Evolutionary conservation across 2,113 vertebrate genomes (phyloP).

Genomic region (Jaculus jaculus): DNA sequence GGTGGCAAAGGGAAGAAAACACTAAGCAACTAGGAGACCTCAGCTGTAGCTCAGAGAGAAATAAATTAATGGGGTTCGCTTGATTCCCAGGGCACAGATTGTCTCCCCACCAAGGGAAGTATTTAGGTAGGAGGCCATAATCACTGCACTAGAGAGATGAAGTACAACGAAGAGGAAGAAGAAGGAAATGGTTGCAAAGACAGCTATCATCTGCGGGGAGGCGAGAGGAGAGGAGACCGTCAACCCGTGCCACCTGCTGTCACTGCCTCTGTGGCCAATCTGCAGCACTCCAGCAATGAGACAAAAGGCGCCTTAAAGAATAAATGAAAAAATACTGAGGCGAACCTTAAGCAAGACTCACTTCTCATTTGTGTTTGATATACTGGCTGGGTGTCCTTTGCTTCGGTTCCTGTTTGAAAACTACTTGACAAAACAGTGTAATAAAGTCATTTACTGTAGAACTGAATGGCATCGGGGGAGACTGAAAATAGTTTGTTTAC

Average conservation of each 20-base stretch:
- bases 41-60: background rate
- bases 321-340: background rate
- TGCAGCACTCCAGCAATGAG: background rate
- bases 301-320: slow-evolving; percentile 29
- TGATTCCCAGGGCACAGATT: background rate
- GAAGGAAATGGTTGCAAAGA: background rate
- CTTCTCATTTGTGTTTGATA: background rate
- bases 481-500: background rate
- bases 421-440: background rate
- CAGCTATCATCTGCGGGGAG: background rate
- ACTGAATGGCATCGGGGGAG: background rate
- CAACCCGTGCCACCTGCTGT: background rate
- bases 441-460: background rate
- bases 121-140: background rate
- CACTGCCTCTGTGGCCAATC: background rate
- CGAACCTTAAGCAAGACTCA: background rate
- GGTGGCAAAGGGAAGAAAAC: background rate
- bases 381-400: background rate
- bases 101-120: background rate
- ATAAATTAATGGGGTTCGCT: background rate
- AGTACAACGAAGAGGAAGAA: background rate
- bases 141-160: background rate
- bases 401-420: slow-evolving; percentile 38
- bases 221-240: background rate
- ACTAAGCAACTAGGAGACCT: background rate